Evolutionary conservation across 1,140 invertebrate genomes (phyloP).

Genomic region (Cherax quadricarinatus): DNA sequence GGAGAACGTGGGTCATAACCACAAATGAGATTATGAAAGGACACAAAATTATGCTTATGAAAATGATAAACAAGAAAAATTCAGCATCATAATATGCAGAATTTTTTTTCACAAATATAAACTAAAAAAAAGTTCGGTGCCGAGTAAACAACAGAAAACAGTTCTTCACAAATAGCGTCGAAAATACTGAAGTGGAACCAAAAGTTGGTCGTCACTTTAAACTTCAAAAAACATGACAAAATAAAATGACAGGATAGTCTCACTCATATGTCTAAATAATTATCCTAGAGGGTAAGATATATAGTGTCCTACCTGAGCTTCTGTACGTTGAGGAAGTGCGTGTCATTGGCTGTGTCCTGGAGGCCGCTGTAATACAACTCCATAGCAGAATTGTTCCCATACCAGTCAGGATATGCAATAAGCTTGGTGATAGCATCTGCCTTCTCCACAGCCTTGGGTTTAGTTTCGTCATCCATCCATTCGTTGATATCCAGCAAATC

Average conservation of each 20-base stretch:
- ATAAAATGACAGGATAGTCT: background rate
- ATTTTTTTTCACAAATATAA: too few species aligned
- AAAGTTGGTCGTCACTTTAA: background rate
- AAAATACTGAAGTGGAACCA: too few species aligned
- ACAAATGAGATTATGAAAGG: too few species aligned
- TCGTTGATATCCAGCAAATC: constrained; percentile 87
- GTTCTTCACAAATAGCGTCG: too few species aligned
- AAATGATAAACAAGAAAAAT: too few species aligned
- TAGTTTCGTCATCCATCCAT: constrained; percentile 95
- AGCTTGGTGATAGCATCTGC: constrained; percentile 93
- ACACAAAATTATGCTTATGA: too few species aligned
- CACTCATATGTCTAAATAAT: background rate
- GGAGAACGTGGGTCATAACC: too few species aligned
- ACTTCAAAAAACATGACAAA: background rate
- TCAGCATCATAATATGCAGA: too few species aligned
- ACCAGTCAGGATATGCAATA: constrained; percentile 82
- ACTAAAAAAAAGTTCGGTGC: too few species aligned
- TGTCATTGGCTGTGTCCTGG: background rate
- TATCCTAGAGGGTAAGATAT: too few species aligned
- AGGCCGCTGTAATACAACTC: constrained; percentile 48
- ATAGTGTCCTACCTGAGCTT: constrained; percentile 26
- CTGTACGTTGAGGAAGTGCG: constrained; percentile 51
- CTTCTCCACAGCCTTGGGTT: constrained; percentile 88
- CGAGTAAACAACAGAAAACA: too few species aligned
- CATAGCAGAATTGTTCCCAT: constrained; percentile 43